Base-by-base conservation (phyloP, 2,888 invertebrate genomes). In the Baronia brevicornis region DNA sequence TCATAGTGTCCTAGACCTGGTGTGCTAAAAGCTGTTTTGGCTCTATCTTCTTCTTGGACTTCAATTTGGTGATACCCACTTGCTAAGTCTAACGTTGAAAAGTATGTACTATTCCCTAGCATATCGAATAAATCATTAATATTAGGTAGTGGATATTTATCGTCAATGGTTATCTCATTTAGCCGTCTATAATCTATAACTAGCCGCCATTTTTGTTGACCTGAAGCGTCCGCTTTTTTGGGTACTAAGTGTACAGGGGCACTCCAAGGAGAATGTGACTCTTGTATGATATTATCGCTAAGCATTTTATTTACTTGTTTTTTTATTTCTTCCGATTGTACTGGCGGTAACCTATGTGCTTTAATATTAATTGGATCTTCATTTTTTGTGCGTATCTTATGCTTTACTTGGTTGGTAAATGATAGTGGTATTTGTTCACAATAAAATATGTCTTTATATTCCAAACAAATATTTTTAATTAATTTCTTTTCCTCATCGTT, bases 21-120 rank as follows among this genome's bases (percentile, higher is more conserved):
- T 2, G 46, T 57, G 0, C 39, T 36, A 17, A 64, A 61, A 3
- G 55, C 60, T 1, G 60, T 60, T 39, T 60, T 60, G 28, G 51
- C 43, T 5, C 49, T 39, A 11, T 56, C 52, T 0, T 46, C 27
- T 0, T 28, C 19, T 9, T 36, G 10, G 29, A 41, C 35, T 34
- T 36, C 39, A 5, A 41, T 22, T 24, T 41, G 41, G 12, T 42
- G 38, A 7, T 38, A 43, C 3, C 40, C 40, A 5, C 28, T 26
- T 3, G 39, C 33, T 26, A 43, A 27, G 25, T 43, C 43, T 7
- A 40, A 5, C 1, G 38, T 43, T 1, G 35, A 30, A 22, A 41
- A 38, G 13, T 41, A 41, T 24, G 33, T 26, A 3, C 18, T 24
- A 9, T 33, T n/a, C 5, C 36, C 36, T 29, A 41, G 13, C 19